phyloP scores from a whole-genome alignment of 23 tunicate species.

The Trididemnum miniatum region DNA sequence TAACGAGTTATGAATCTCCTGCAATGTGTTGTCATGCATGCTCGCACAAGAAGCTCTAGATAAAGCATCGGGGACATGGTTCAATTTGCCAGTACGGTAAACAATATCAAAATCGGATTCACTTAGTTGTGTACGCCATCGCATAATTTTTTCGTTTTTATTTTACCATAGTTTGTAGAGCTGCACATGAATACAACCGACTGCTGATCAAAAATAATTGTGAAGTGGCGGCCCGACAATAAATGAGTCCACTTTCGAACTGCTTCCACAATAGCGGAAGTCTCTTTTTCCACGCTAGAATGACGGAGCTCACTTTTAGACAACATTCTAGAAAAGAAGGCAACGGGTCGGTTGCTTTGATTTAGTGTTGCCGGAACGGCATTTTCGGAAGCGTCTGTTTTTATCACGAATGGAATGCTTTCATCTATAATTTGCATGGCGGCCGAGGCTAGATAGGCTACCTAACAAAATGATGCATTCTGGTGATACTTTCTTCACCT shows the following conservation, averaged over 20 bases:
- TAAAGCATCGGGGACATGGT: not conserved
- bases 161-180: not conserved
- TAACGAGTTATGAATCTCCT: not conserved
- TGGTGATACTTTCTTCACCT: too few relatives aligned
- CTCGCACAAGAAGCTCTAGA: not conserved
- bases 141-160: not conserved
- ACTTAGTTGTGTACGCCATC: not conserved
- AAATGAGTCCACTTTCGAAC: not conserved
- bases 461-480: too few relatives aligned
- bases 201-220: not conserved
- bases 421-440: not conserved
- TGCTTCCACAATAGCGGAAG: not conserved
- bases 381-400: not conserved
- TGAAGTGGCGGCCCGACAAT: not conserved
- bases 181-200: not conserved
- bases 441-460: too few relatives aligned
- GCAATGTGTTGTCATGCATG: not conserved
- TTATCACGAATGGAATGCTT: not conserved
- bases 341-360: not conserved
- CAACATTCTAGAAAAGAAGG: not conserved
- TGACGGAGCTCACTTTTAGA: not conserved
- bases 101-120: not conserved
- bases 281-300: not conserved
- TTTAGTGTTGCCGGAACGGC: not conserved
- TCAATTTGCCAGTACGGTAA: not conserved